Conservation (phyloP, 2,113 vertebrate species). For the Myotis brandtii region DNA sequence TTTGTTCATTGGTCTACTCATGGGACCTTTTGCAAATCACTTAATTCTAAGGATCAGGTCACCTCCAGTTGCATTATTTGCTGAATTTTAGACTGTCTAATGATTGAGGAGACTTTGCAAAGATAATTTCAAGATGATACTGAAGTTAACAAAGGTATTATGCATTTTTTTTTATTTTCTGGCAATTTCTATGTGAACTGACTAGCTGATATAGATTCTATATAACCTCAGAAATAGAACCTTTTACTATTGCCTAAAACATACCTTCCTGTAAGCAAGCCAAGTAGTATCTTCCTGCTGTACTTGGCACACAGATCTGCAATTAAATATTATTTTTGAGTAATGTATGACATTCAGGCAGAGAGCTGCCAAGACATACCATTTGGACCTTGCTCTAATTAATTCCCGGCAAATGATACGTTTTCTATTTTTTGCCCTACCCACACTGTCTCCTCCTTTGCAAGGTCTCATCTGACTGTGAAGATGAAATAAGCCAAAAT, state of each 20-base stretch:
- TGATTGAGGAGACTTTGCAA: not conserved
- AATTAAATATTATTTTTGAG: conserved; percentile 53
- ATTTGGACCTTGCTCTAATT: conserved; percentile 57
- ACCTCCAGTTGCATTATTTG: not conserved
- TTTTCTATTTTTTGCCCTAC: conserved; percentile 41
- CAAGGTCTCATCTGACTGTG: not conserved
- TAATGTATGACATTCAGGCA: not conserved
- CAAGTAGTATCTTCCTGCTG: not conserved
- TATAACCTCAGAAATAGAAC: not conserved
- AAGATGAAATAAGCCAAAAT: not conserved
- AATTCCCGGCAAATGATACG: conserved; percentile 53
- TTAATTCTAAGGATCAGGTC: not conserved
- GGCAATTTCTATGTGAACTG: not conserved
- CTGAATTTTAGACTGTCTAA: not conserved
- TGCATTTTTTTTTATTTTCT: not conserved
- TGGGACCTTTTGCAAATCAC: not conserved
- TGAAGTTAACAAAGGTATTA: not conserved
- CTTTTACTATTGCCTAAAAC: not conserved
- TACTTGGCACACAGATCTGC: not conserved
- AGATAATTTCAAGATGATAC: not conserved
- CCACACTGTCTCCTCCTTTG: not conserved
- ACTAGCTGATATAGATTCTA: not conserved
- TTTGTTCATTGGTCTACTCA: not conserved
- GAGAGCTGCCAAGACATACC: not conserved
- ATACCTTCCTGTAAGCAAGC: not conserved